Percentiles rank a stretch among this genome's conserved stretches.
Conservation (phyloP, 2,113 vertebrate genomes). For the Rhombomys opimus region DNA sequence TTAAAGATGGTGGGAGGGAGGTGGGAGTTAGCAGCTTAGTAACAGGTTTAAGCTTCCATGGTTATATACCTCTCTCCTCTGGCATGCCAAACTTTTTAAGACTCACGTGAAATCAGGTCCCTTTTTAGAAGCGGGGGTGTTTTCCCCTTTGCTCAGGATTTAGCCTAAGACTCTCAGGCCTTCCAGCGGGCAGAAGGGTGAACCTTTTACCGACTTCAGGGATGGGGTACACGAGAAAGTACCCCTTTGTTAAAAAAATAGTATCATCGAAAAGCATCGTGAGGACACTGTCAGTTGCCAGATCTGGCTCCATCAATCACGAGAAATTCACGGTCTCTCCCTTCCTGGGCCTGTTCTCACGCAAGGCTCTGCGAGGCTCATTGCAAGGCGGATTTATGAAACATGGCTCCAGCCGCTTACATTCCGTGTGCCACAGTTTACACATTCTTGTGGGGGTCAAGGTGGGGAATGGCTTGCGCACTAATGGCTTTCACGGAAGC, state of each 20-base stretch:
- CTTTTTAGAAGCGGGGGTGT: background rate
- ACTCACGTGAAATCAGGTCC: background rate
- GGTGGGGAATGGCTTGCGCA: conserved; percentile 67
- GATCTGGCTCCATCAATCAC: background rate
- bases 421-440: conserved; percentile 79
- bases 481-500: conserved; percentile 70
- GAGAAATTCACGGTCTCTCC: background rate
- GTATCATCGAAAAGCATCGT: background rate
- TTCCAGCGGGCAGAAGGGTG: background rate
- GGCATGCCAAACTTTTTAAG: background rate
- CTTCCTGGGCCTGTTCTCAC: conserved; percentile 40
- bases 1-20: background rate
- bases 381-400: conserved; percentile 76
- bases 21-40: background rate
- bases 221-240: background rate
- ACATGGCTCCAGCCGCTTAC: conserved; percentile 61
- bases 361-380: conserved; percentile 33
- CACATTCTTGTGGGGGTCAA: conserved; percentile 79
- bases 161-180: background rate
- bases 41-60: background rate
- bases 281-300: conserved; percentile 1
- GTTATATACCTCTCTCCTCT: background rate
- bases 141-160: background rate
- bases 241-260: conserved; percentile 29
- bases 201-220: background rate